phyloP scores from a whole-genome alignment of 2,797 vertebrate genomes.

The Phylloscopus collybita region DNA sequence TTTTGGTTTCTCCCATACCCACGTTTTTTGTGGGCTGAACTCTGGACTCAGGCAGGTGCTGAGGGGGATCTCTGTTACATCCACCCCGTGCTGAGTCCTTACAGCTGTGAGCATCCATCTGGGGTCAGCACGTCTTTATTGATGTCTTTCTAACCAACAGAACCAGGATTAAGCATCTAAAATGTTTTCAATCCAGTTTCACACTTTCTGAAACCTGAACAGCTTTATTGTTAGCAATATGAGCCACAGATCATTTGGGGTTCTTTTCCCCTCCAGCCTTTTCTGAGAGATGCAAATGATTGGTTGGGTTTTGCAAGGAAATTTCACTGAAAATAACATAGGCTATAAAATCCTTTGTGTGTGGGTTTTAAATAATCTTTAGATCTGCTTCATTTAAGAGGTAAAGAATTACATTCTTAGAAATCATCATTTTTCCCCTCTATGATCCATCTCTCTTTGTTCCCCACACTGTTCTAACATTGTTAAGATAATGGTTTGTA shows the following conservation, averaged over 20 bases:
- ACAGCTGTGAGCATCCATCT: background rate
- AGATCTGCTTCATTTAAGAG: background rate
- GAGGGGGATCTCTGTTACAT: background rate
- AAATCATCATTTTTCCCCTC: background rate
- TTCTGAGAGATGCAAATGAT: background rate
- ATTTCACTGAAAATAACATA: background rate
- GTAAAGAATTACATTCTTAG: background rate
- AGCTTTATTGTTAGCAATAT: background rate
- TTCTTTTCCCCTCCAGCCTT: background rate
- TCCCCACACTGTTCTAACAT: constrained; percentile 54
- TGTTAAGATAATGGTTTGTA: constrained; percentile 74
- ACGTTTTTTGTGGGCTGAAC: background rate
- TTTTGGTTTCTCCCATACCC: background rate
- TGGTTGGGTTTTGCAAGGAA: background rate
- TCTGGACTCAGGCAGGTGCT: background rate
- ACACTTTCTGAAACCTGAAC: background rate
- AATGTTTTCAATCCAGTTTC: background rate
- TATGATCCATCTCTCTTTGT: background rate
- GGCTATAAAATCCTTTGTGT: background rate
- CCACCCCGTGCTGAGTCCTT: background rate
- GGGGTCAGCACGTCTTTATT: background rate
- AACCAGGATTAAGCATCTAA: background rate
- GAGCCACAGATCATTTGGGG: background rate
- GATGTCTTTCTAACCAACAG: background rate
- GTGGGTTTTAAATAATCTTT: background rate